Conservation (phyloP, 2,113 vertebrate genomes). For the Dicrurus megarhynchus region DNA sequence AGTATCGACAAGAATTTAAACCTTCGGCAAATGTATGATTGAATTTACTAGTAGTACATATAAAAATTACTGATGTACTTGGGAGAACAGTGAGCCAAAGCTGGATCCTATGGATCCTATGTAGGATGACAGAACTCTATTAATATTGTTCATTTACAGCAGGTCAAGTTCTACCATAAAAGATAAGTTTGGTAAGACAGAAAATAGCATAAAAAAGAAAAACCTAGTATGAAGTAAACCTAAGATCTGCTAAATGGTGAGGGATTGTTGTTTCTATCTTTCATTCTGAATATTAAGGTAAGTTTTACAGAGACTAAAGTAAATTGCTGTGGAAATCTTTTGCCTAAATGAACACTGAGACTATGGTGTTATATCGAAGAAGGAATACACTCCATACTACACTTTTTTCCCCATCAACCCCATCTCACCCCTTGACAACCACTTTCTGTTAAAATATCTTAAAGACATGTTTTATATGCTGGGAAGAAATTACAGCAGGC, state of each 20-base stretch:
- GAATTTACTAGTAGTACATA: background rate
- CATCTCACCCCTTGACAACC: background rate
- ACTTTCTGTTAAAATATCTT: background rate
- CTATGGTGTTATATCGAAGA: background rate
- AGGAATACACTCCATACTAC: background rate
- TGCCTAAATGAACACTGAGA: background rate
- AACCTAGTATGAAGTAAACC: background rate
- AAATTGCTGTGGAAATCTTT: background rate
- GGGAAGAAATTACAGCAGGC: background rate
- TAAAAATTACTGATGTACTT: background rate
- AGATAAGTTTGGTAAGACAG: background rate
- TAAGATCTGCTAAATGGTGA: background rate
- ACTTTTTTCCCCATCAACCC: background rate
- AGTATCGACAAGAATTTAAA: background rate
- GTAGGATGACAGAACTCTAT: background rate
- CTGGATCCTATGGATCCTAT: background rate
- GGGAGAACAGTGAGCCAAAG: background rate
- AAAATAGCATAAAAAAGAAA: background rate
- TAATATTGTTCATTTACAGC: background rate
- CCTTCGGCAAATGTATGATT: background rate
- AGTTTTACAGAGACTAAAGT: background rate
- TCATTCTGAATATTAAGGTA: background rate
- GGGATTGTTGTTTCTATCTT: background rate
- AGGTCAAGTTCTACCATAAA: background rate
- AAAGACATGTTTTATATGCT: background rate